Percentiles rank a stretch among this genome's conserved stretches.
Conservation (phyloP, 37 sponge, comb jelly and placozoan genomes). For the Eunapius fragilis region DNA sequence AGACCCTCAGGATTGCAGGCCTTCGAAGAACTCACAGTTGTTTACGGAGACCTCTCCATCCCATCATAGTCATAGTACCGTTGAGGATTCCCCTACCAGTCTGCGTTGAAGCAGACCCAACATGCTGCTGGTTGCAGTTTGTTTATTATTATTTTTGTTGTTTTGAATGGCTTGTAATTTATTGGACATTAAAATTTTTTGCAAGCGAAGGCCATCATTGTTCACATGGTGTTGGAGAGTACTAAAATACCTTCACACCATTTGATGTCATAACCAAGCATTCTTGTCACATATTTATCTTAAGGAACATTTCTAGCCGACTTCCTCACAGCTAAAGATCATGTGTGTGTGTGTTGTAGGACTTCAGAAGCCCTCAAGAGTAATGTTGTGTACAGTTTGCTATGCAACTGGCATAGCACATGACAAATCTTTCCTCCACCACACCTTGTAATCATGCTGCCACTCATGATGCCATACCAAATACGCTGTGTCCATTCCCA, state of each 20-base stretch:
- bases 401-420: neutral
- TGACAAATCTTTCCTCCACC: neutral
- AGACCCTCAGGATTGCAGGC: neutral
- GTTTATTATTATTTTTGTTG: neutral
- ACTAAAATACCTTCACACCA: neutral
- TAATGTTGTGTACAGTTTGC: neutral
- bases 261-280: neutral
- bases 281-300: neutral
- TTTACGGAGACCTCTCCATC: neutral
- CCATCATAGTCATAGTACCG: neutral
- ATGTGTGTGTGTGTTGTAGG: neutral
- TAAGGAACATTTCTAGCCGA: neutral
- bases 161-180: neutral
- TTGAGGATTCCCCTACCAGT: neutral
- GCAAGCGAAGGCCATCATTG: neutral
- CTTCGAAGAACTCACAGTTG: neutral
- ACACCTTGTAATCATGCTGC: neutral
- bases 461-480: no score
- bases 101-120: no score
- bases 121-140: neutral
- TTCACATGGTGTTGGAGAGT: neutral
- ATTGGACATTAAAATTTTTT: neutral
- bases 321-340: neutral
- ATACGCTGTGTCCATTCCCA: no score
- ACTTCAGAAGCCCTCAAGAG: neutral